These are phyloP conservation scores for Noctilio leporinus DNA, from an alignment of 2,113 vertebrate species.

Conservation along the genomic window DNA sequence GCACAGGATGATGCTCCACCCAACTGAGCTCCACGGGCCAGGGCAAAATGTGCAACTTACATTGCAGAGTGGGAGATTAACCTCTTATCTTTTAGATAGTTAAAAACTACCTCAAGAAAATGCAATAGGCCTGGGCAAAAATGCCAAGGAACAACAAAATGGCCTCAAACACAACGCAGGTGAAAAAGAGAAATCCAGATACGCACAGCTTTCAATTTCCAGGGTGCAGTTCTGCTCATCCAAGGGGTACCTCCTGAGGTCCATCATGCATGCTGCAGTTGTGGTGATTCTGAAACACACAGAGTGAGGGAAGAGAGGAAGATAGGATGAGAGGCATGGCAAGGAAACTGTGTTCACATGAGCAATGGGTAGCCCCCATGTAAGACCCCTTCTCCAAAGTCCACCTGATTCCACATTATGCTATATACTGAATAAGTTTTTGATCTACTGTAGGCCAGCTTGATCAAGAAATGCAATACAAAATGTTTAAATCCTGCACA, in stretches of 20 bases:
- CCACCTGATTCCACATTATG: neutral
- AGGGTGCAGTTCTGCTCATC: slow-evolving; percentile 96
- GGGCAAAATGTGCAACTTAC: too few species aligned
- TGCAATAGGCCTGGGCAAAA: neutral
- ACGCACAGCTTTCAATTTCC: slow-evolving; percentile 99
- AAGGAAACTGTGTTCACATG: neutral
- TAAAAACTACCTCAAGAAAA: neutral
- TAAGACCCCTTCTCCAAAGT: neutral
- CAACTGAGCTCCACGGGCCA: too few species aligned
- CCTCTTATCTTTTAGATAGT: neutral
- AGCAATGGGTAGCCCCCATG: rapidly evolving
- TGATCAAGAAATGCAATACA: neutral
- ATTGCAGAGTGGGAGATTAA: neutral
- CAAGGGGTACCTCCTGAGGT: slow-evolving; percentile 95
- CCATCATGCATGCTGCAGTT: slow-evolving; percentile 99
- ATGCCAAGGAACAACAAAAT: neutral
- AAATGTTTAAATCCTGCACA: neutral
- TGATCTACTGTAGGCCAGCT: neutral
- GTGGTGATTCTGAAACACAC: slow-evolving; percentile 93
- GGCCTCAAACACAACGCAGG: neutral
- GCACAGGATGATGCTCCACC: too few species aligned
- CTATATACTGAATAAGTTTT: neutral
- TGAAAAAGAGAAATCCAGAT: slow-evolving; percentile 6
- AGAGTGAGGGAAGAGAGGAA: neutral
- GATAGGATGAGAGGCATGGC: neutral